phyloP scores from a whole-genome alignment of 2,888 invertebrate genomes.

The Agriotes lineatus region DNA sequence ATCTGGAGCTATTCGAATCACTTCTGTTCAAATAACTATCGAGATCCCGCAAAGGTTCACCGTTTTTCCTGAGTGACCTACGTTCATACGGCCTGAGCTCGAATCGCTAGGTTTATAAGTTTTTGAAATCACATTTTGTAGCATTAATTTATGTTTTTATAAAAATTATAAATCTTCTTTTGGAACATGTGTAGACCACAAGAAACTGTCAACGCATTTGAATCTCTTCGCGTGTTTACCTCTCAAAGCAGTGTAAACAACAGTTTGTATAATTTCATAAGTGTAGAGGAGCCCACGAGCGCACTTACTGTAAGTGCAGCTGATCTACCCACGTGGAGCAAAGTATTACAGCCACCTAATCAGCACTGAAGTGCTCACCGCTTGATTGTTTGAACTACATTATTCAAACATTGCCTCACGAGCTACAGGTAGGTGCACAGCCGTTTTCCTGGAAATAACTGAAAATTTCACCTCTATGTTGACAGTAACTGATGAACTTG shows the following conservation, averaged over 20 bases:
- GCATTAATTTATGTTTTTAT: no score
- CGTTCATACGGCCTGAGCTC: no score
- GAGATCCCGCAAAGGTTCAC: no score
- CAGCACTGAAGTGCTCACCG: constrained; percentile 4
- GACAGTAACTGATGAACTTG: neutral
- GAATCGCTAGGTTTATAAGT: no score
- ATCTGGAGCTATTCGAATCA: no score
- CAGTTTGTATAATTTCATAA: neutral
- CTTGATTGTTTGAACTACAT: constrained; percentile 13
- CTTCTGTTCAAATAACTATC: no score
- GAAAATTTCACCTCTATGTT: constrained; percentile 8
- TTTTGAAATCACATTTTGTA: no score
- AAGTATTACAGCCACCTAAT: constrained; percentile 11
- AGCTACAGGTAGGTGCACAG: neutral
- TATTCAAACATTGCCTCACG: constrained; percentile 7
- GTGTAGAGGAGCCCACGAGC: constrained; percentile 10
- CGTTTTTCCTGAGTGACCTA: no score
- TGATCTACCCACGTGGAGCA: constrained; percentile 7
- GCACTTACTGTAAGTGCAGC: constrained; percentile 13
- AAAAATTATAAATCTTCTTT: no score
- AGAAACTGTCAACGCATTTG: no score
- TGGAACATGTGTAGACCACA: no score
- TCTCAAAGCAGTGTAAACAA: neutral
- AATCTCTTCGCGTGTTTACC: no score
- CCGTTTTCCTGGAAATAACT: constrained; percentile 16